Evolutionary conservation across 1,140 invertebrate species (phyloP).

Genomic region (Rhysida immarginata): DNA sequence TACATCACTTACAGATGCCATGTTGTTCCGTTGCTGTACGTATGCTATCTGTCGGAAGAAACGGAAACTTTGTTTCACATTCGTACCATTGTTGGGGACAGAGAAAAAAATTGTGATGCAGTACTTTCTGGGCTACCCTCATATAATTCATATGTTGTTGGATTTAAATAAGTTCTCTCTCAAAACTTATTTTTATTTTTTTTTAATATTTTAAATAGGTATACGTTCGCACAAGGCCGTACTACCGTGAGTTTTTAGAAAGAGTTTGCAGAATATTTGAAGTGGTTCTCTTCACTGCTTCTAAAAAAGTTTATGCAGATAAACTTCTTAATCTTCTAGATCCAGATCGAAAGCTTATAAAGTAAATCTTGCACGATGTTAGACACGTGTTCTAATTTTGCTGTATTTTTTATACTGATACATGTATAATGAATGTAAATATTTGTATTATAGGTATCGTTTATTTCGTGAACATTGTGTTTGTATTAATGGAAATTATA

Average conservation of each 20-base stretch:
- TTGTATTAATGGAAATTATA: constrained; percentile 89
- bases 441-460: constrained; percentile 39
- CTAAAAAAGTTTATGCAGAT: constrained; percentile 89
- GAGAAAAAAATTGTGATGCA: no score
- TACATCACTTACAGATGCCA: no score
- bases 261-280: constrained; percentile 78
- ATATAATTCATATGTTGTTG: no score
- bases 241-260: constrained; percentile 81
- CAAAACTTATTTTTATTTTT: constrained; percentile 5
- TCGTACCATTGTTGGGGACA: no score
- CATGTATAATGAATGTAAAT: neutral
- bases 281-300: constrained; percentile 91
- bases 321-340: constrained; percentile 85
- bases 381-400: no score
- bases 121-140: no score
- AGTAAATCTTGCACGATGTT: no score
- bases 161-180: neutral
- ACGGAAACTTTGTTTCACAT: no score
- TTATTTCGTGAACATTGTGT: constrained; percentile 91
- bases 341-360: constrained; percentile 73
- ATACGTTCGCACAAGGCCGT: constrained; percentile 80
- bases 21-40: no score
- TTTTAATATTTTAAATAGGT: constrained; percentile 35
- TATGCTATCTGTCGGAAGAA: no score
- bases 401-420: no score